These are phyloP conservation scores for Dasypolia templi DNA, from an alignment of 2,888 invertebrate species.

Conservation along the genomic window DNA sequence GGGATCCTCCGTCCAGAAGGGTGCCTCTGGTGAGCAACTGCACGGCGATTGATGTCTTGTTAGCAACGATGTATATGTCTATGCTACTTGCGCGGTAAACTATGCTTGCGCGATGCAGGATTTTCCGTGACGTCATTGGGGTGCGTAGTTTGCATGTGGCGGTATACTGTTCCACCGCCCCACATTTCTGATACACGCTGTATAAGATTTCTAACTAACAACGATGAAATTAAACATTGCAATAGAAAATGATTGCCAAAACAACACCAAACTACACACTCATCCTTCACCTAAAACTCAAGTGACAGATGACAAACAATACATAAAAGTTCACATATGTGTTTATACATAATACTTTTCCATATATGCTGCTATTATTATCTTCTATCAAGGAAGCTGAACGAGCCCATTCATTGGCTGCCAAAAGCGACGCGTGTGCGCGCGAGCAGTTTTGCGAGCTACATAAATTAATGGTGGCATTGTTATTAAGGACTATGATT, in stretches of 20 bases:
- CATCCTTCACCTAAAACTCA: constrained; percentile 26
- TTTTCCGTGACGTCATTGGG: too few species aligned
- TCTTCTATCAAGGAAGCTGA: constrained; percentile 56
- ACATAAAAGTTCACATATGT: constrained; percentile 29
- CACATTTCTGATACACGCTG: neutral
- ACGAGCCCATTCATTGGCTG: constrained; percentile 46
- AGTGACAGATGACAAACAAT: constrained; percentile 33
- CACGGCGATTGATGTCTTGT: too few species aligned
- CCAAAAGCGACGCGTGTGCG: constrained; percentile 48
- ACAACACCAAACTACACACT: neutral
- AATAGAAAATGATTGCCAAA: constrained; percentile 18
- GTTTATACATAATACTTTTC: constrained; percentile 20
- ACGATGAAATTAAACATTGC: constrained; percentile 15
- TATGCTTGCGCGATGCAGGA: too few species aligned
- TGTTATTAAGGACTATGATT: constrained; percentile 34
- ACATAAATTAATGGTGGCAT: constrained; percentile 51
- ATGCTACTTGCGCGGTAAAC: too few species aligned
- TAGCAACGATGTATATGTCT: too few species aligned
- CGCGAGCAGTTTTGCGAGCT: constrained; percentile 41
- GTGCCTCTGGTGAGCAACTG: too few species aligned
- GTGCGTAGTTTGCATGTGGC: too few species aligned
- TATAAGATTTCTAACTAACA: constrained; percentile 20
- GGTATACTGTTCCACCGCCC: neutral
- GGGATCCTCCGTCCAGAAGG: too few species aligned
- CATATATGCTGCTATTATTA: constrained; percentile 40